These are phyloP conservation scores for Rhyacichthys aspro DNA, from an alignment of 2,797 vertebrate genomes.

Conservation along the genomic window DNA sequence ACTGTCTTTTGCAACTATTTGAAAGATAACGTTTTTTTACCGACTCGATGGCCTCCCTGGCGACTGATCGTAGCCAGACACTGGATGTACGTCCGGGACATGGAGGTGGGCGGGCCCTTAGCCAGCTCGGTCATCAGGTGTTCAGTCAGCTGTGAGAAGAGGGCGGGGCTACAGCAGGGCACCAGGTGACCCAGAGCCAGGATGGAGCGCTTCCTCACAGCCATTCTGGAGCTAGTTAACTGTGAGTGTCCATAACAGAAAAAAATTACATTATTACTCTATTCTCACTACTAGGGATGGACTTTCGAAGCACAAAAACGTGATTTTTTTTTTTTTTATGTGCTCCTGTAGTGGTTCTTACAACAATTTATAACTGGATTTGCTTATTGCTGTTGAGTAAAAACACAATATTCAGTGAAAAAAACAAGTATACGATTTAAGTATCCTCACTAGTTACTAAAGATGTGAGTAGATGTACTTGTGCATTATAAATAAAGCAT, in stretches of 20 bases:
- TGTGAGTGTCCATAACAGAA: slow-evolving; percentile 50
- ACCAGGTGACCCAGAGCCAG: slow-evolving; percentile 92
- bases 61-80: slow-evolving; percentile 90
- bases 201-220: slow-evolving; percentile 92
- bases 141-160: slow-evolving; percentile 90
- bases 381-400: too few species aligned
- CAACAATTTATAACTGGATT: too few species aligned
- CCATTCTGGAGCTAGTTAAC: slow-evolving; percentile 90
- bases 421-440: too few species aligned
- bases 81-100: slow-evolving; percentile 91
- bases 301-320: too few species aligned
- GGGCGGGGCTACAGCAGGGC: slow-evolving; percentile 85
- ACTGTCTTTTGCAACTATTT: too few species aligned
- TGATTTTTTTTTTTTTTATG: too few species aligned
- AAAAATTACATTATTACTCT: background rate
- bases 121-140: slow-evolving; percentile 85
- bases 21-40: slow-evolving; percentile 71
- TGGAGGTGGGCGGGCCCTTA: slow-evolving; percentile 79
- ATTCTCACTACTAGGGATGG: too few species aligned
- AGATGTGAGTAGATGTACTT: too few species aligned
- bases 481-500: too few species aligned
- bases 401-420: too few species aligned
- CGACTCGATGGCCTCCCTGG: slow-evolving; percentile 92
- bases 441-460: too few species aligned
- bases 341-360: too few species aligned